Percentiles rank a stretch among this genome's conserved stretches.
Conservation (phyloP, 2,113 vertebrate species). For the Meleagris gallopavo region DNA sequence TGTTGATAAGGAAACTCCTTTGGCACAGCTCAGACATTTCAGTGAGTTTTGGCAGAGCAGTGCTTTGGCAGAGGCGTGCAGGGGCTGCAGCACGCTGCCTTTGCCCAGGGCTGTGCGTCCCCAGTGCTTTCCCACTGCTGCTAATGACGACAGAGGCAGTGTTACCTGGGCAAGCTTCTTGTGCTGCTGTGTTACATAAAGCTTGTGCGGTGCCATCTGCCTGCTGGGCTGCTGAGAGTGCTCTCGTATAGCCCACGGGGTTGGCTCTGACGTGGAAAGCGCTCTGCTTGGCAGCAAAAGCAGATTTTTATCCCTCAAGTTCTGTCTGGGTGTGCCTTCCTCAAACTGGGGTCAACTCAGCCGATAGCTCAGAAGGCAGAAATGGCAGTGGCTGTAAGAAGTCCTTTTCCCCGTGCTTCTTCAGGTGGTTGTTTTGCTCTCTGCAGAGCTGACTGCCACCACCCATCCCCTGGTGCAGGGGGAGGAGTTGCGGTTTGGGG, state of each 20-base stretch:
- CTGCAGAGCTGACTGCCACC: background rate
- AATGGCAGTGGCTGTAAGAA: background rate
- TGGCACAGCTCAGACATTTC: background rate
- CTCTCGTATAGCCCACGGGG: background rate
- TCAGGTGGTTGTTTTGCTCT: background rate
- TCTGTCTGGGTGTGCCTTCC: background rate
- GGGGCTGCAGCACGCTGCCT: background rate
- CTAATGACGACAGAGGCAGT: background rate
- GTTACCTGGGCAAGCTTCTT: background rate
- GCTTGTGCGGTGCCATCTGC: background rate
- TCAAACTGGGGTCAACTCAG: accelerated
- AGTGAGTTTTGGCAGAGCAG: background rate
- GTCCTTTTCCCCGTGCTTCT: background rate
- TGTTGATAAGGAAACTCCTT: no score
- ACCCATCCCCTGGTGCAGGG: background rate
- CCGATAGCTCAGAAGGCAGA: background rate
- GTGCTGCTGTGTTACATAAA: accelerated
- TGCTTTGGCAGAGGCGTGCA: background rate
- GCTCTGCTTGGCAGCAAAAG: background rate
- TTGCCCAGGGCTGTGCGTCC: background rate
- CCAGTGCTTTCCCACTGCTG: background rate
- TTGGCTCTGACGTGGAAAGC: accelerated
- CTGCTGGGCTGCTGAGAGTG: accelerated
- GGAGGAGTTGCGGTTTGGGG: background rate
- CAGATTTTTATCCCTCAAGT: background rate